Evolutionary conservation across 2,113 vertebrate species (phyloP).

Genomic region (Lepidothrix coronata): DNA sequence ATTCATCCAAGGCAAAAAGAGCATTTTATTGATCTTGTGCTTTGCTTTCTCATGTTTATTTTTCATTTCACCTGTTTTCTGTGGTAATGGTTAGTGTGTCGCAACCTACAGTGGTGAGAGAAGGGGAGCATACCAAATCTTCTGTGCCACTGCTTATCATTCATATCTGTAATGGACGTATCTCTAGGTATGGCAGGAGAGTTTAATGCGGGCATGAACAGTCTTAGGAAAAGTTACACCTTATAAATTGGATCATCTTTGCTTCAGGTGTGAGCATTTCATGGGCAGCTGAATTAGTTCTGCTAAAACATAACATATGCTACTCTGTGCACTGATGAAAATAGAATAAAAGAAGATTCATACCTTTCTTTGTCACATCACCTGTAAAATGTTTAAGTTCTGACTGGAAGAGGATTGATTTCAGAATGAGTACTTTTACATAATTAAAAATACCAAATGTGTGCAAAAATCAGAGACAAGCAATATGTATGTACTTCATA

Average conservation of each 20-base stretch:
- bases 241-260: background rate
- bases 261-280: background rate
- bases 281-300: background rate
- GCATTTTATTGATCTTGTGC: background rate
- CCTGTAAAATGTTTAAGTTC: background rate
- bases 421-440: background rate
- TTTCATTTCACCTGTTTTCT: background rate
- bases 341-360: background rate
- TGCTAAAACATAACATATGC: background rate
- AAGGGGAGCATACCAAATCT: background rate
- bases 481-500: rapidly evolving
- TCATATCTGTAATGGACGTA: background rate
- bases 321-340: background rate
- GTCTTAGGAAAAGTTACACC: background rate
- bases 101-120: background rate
- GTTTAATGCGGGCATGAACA: background rate
- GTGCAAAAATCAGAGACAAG: background rate
- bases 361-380: background rate
- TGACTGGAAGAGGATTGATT: background rate
- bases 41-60: background rate
- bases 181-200: background rate
- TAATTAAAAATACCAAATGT: background rate
- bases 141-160: background rate
- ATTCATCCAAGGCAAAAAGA: background rate
- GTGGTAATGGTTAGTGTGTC: background rate